phyloP scores from a whole-genome alignment of 2,113 vertebrate genomes.

The Actenoides lindsayi region DNA sequence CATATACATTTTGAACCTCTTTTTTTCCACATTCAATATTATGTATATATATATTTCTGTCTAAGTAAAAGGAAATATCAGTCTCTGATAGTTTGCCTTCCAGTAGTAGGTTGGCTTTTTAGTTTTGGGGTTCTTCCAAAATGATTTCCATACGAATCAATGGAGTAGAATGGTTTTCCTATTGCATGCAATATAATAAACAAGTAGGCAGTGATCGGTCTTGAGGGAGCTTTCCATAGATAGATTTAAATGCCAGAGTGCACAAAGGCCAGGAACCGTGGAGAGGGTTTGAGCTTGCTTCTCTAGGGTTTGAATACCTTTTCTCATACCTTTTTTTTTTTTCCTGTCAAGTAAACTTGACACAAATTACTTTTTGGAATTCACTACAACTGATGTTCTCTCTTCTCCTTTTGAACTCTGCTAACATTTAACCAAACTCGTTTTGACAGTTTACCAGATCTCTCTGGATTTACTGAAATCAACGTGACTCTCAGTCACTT shows the following conservation, averaged over 20 bases:
- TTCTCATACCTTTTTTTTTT: not conserved
- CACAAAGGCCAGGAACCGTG: not conserved
- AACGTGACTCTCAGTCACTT: not conserved
- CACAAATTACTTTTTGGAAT: conserved; percentile 10
- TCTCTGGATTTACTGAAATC: conserved; percentile 24
- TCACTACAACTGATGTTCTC: conserved; percentile 17
- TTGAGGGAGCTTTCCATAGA: not conserved
- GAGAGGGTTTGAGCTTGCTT: not conserved
- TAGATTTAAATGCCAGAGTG: not conserved
- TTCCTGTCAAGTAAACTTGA: not conserved
- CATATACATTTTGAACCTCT: not conserved
- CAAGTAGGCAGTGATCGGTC: not conserved
- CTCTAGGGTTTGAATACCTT: not conserved
- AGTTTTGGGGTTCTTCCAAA: not conserved
- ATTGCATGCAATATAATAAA: not conserved
- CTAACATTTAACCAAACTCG: conserved; percentile 30
- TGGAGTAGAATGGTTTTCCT: not conserved
- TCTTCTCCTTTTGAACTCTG: conserved; percentile 15
- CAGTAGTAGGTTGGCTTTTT: not conserved
- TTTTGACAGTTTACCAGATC: conserved; percentile 30
- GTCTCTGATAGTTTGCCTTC: not conserved
- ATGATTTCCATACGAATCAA: not conserved
- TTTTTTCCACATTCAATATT: not conserved
- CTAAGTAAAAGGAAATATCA: not conserved
- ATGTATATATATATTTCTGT: not conserved